A percentile compares a stretch with the other conserved stretches of the same genome.
These are phyloP conservation scores for Ecliptopera silaceata DNA, from an alignment of 2,888 invertebrate genomes.

Conservation along the genomic window DNA sequence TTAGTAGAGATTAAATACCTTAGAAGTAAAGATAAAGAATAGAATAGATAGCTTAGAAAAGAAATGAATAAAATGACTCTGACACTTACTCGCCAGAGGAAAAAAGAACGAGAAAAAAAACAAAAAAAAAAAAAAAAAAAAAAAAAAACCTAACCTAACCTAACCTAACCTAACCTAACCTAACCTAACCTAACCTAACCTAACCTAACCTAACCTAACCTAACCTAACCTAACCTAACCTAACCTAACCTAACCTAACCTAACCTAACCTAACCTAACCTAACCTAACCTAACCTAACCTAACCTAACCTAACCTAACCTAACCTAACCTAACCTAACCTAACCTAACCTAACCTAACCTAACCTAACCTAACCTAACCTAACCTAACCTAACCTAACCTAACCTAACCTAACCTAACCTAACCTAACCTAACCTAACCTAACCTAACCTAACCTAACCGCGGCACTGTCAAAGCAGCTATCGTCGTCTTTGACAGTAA, in stretches of 20 bases:
- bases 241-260: slow-evolving; percentile 42
- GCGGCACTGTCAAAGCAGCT: background rate
- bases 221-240: slow-evolving; percentile 42
- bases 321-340: slow-evolving; percentile 30
- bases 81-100: no score
- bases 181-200: slow-evolving; percentile 36
- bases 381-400: slow-evolving; percentile 33
- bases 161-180: slow-evolving; percentile 32
- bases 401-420: slow-evolving; percentile 37
- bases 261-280: slow-evolving; percentile 34
- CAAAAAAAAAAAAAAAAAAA: no score
- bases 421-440: slow-evolving; percentile 35
- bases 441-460: slow-evolving; percentile 34
- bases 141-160: slow-evolving; percentile 30
- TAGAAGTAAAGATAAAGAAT: no score
- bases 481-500: background rate
- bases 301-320: slow-evolving; percentile 31
- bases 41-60: no score
- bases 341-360: slow-evolving; percentile 33
- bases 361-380: slow-evolving; percentile 28
- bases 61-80: no score
- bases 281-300: slow-evolving; percentile 19
- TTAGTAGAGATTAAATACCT: no score
- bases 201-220: slow-evolving; percentile 38
- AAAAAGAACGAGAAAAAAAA: no score